phyloP scores from a whole-genome alignment of 2,888 invertebrate species.

The Cataglyphis rosenhaueri region DNA sequence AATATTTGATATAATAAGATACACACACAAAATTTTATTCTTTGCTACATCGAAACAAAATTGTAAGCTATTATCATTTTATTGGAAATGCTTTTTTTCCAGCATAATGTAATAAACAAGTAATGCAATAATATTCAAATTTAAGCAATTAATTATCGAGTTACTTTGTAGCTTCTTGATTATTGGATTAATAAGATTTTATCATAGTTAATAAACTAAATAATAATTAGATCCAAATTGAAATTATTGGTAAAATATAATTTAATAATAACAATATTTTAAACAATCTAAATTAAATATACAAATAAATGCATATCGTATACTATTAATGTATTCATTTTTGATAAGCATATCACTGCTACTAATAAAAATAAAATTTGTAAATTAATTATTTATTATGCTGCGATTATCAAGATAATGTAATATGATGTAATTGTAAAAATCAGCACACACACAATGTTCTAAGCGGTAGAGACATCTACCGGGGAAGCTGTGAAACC shows the following conservation, averaged over 20 bases:
- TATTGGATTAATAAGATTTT: background rate
- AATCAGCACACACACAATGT: slow-evolving; percentile 21
- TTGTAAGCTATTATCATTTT: background rate
- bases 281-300: background rate
- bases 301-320: background rate
- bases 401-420: background rate
- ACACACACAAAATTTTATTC: background rate
- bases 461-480: slow-evolving; percentile 80
- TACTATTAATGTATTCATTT: background rate
- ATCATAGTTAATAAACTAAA: background rate
- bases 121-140: background rate
- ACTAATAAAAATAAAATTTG: background rate
- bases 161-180: background rate
- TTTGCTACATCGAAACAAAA: background rate
- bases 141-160: background rate
- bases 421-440: background rate
- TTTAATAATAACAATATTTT: background rate
- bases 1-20: background rate
- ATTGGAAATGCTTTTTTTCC: background rate
- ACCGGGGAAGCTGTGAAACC: slow-evolving; percentile 65
- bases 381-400: slow-evolving; percentile 7
- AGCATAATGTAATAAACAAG: background rate
- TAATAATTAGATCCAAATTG: background rate
- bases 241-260: background rate
- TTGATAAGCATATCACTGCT: background rate